Percentiles rank a stretch among this genome's conserved stretches.
Conservation (phyloP, 92 coral and sea anemone species). For the Pocillopora grandis region DNA sequence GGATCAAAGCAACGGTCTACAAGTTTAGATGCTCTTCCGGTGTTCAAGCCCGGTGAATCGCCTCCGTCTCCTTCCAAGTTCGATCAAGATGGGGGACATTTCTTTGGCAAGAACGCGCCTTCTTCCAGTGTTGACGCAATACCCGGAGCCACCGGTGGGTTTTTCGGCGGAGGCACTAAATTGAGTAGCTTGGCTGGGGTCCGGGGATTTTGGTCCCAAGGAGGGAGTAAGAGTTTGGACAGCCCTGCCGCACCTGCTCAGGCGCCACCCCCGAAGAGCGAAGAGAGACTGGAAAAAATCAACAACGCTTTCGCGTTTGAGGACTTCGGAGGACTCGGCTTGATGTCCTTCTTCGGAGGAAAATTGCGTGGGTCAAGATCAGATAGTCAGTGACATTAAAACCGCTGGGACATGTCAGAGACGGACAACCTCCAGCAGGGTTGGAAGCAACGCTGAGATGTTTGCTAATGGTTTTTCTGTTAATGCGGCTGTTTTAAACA, state of each 20-base stretch:
- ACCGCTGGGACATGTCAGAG: too few species aligned
- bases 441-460: too few species aligned
- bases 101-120: conserved; percentile 49
- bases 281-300: conserved; percentile 76
- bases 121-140: conserved; percentile 32
- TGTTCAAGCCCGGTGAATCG: conserved; percentile 72
- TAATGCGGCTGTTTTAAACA: too few species aligned
- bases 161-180: conserved; percentile 66
- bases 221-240: conserved; percentile 52
- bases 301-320: conserved; percentile 84
- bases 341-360: conserved; percentile 83
- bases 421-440: too few species aligned
- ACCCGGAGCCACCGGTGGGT: conserved; percentile 42
- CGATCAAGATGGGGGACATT: conserved; percentile 59
- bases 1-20: conserved; percentile 69
- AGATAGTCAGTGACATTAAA: conserved; percentile 1
- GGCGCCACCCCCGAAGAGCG: conserved; percentile 34
- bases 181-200: conserved; percentile 86
- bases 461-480: too few species aligned
- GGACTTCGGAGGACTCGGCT: conserved; percentile 85
- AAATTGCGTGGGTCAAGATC: conserved; percentile 45
- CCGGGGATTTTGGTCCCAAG: conserved; percentile 76
- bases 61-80: conserved; percentile 93
- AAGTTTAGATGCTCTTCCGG: conserved; percentile 76
- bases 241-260: conserved; percentile 43